Evolutionary conservation across 2,113 vertebrate genomes (phyloP).

Genomic region (Erpornis zantholeuca): DNA sequence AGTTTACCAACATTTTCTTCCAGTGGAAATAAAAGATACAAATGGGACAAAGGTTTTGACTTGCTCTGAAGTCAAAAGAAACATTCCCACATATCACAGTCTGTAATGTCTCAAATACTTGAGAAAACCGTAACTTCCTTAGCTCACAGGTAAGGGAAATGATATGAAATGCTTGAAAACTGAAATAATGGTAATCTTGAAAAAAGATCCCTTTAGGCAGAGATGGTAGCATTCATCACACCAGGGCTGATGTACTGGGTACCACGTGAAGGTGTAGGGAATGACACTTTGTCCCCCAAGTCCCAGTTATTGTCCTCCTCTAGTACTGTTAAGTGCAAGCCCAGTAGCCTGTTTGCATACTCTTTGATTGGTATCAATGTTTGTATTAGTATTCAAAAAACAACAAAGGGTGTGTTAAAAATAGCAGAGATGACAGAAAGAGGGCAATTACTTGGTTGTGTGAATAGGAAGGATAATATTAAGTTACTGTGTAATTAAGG

Average conservation of each 20-base stretch:
- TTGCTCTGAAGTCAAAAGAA: background rate
- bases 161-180: background rate
- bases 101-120: background rate
- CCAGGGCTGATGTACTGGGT: background rate
- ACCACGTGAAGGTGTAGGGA: background rate
- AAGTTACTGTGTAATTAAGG: slow-evolving; percentile 67
- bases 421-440: slow-evolving; percentile 64
- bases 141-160: background rate
- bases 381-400: slow-evolving; percentile 67
- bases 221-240: background rate
- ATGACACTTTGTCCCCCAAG: background rate
- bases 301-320: background rate
- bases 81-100: background rate
- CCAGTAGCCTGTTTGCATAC: slow-evolving; percentile 54
- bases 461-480: slow-evolving; percentile 57
- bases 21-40: background rate
- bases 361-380: slow-evolving; percentile 59
- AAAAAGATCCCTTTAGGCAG: background rate
- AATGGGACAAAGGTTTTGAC: background rate
- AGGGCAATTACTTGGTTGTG: slow-evolving; percentile 61
- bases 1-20: background rate
- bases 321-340: background rate
- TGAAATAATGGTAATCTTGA: background rate
- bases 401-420: slow-evolving; percentile 63
- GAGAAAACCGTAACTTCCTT: background rate